Evolutionary conservation across 2,113 vertebrate species (phyloP), one percentile per base, ranked within the genome.

Genomic region (Chrysochloris asiatica): DNA sequence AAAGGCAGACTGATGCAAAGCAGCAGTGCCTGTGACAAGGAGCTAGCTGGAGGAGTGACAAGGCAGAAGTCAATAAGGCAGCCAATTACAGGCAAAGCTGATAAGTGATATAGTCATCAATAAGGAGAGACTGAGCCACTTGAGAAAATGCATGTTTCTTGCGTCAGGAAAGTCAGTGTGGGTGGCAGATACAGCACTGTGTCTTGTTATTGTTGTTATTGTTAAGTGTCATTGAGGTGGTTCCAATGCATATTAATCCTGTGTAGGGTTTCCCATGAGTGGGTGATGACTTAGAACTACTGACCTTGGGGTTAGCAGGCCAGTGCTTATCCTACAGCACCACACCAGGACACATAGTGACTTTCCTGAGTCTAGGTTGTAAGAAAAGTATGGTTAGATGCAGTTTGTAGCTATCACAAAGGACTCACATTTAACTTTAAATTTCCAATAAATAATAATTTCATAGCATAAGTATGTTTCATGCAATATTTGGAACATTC

Each of bases 1-100:
- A 92, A 96, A 96, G 94, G 86, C 89, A 96, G 89, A 89, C 92
- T 94, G 94, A 96, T 94, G 95, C 61, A 93, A 90, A 93, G 93
- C 94, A 92, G 76, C 61, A 54, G 48, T 38, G 83, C 90, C 81
- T 86, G n/a, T 95, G 93, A 95, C 92, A 96, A 94, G 96, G 95
- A 93, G 50, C 59, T 47, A 85, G 90, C 47, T 80, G 67, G 17
- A 24, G 90, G 63, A 96, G 95, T 93, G 96, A 93, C 89, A 93
- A 45, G 88, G 84, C 73, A 94, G 75, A 67, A 96, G 89, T 86
- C 95, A 94, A 85, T 95, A 93, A 95, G 85, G 76, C 88, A 96
- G 96, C 87, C 91, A 93, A 90, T 88, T 96, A 93, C 41, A 87
- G 95, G 91, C 21, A 4, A 86, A 94, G 84, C 47, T 95, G 94